These are phyloP conservation scores for Formica aserva DNA, from an alignment of 2,888 invertebrate genomes.

Conservation along the genomic window DNA sequence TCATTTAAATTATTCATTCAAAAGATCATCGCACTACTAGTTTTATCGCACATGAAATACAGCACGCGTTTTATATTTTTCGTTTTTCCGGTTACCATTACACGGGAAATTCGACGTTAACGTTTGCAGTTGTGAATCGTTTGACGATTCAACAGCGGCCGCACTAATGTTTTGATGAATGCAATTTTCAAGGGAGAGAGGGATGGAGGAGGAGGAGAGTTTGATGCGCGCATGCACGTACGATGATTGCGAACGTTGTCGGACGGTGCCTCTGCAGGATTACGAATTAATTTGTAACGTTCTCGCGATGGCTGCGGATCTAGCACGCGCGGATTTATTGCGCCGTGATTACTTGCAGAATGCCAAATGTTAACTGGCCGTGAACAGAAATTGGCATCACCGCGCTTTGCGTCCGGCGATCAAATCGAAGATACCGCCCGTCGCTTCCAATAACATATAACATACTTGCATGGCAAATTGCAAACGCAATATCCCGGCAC, in stretches of 20 bases:
- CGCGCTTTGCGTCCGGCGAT: neutral
- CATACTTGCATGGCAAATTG: neutral
- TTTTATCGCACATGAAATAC: neutral
- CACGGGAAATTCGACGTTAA: neutral
- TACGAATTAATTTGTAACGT: slow-evolving; percentile 15
- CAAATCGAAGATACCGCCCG: slow-evolving; percentile 1
- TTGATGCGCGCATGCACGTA: slow-evolving; percentile 17
- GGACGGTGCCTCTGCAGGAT: neutral
- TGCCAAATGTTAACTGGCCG: neutral
- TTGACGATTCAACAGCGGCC: neutral
- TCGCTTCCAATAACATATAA: neutral
- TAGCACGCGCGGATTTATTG: slow-evolving; percentile 16
- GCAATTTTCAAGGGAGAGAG: neutral
- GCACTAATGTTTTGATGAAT: slow-evolving; percentile 10
- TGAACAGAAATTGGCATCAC: neutral
- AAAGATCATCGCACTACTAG: neutral
- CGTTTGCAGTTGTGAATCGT: neutral
- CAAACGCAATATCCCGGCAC: neutral
- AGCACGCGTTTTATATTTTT: slow-evolving; percentile 36
- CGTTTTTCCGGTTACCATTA: neutral
- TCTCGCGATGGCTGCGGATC: neutral
- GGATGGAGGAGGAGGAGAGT: neutral
- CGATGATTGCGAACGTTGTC: slow-evolving; percentile 1
- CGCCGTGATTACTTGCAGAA: slow-evolving; percentile 16
- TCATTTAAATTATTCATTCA: neutral